Evolutionary conservation across 1,140 invertebrate genomes (phyloP).

Genomic region (Scaptomyza pallida): DNA sequence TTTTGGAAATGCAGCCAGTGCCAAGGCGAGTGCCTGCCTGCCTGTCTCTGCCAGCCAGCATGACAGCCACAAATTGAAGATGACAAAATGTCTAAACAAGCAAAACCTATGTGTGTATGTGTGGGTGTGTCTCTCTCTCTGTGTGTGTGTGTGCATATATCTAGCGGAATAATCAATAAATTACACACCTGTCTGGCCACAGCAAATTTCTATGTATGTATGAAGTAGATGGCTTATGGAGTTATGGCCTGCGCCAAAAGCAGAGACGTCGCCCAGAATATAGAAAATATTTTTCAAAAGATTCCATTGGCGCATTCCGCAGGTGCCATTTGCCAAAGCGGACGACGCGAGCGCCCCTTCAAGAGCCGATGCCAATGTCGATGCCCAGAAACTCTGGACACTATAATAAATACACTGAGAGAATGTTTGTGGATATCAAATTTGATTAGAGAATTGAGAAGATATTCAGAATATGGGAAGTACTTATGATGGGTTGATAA

Average conservation of each 20-base stretch:
- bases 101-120: conserved; percentile 38
- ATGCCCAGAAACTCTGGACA: conserved; percentile 7
- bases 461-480: too few relatives aligned
- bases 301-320: conserved; percentile 77
- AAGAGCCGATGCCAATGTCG: conserved; percentile 35
- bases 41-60: conserved; percentile 54
- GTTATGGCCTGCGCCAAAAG: conserved; percentile 57
- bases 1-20: conserved; percentile 75
- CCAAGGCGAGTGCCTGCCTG: conserved; percentile 30
- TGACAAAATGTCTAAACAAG: conserved; percentile 83
- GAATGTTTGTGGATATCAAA: background rate
- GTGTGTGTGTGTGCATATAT: conserved; percentile 48
- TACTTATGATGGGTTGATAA: too few relatives aligned
- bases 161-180: conserved; percentile 82
- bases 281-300: conserved; percentile 78
- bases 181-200: conserved; percentile 82
- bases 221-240: conserved; percentile 14
- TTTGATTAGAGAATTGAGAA: too few relatives aligned
- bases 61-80: conserved; percentile 83
- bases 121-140: background rate
- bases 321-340: conserved; percentile 61
- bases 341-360: conserved; percentile 23
- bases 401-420: conserved; percentile 2
- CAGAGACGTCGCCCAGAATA: conserved; percentile 18
- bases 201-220: conserved; percentile 51